phyloP scores from a whole-genome alignment of 2,113 vertebrate genomes.

The Oceanites oceanicus region DNA sequence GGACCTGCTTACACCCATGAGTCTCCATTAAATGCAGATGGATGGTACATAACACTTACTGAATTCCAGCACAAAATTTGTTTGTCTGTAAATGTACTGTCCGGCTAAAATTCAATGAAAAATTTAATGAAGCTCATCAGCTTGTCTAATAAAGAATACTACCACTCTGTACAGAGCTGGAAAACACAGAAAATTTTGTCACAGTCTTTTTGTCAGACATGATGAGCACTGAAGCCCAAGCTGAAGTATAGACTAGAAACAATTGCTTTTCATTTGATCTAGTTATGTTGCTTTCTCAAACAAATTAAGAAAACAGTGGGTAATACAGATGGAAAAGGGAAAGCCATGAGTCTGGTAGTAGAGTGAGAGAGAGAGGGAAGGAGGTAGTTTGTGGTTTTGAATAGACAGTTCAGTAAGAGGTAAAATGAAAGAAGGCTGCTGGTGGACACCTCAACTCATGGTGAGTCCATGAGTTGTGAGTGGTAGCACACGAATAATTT shows the following conservation, averaged over 20 bases:
- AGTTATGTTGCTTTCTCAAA: background rate
- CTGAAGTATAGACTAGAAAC: background rate
- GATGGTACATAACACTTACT: background rate
- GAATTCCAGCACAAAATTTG: constrained; percentile 7
- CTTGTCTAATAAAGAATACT: background rate
- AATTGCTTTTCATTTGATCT: background rate
- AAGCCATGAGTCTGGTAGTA: background rate
- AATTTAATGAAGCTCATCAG: constrained; percentile 40
- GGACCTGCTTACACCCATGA: background rate
- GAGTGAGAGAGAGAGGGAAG: background rate
- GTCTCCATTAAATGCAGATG: background rate
- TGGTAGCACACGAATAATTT: background rate
- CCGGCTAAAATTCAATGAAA: constrained; percentile 12
- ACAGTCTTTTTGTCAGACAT: background rate
- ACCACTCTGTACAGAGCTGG: background rate
- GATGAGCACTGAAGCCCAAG: background rate
- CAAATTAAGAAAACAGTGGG: background rate
- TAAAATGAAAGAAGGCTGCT: background rate
- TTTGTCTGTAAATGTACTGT: background rate
- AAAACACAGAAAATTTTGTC: background rate
- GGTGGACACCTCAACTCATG: background rate
- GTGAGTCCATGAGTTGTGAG: background rate
- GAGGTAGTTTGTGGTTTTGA: background rate
- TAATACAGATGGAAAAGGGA: background rate
- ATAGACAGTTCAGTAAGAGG: background rate